Base-by-base conservation (phyloP, 2,113 vertebrate genomes). In the Pachyramphus minor region DNA sequence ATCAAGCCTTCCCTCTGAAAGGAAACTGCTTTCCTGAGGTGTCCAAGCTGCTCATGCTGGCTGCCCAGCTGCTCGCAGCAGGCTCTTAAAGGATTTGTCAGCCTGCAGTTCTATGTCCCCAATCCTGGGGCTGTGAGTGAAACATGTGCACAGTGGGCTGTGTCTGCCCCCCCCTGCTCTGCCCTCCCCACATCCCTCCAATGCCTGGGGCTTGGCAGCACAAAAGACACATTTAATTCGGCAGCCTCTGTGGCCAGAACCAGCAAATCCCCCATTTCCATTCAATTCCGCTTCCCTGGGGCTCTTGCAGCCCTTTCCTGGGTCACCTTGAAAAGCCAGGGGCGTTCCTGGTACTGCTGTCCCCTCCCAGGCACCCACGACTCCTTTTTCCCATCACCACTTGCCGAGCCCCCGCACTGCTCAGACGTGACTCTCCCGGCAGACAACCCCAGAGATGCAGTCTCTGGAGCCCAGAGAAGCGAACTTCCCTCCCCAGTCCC, bases 61-160 rank as follows among this genome's bases (percentile, higher is more conserved):
- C 56, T 58, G 71, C 66, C 53, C 31, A 22, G 49, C 84, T 49
- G 50, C 84, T 87, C 4, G 3, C 41, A 47, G 50, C 72, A 91
- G 39, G 83, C 44, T 94, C 79, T 85, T 62, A 96, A 90, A 33
- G 80, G 96, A 96, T 95, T 95, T 95, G 80, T 37, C 73, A 93
- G 83, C 75, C 39, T 67, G 83, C 63, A 86, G 83, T 76, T 74
- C 74, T 53, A 72, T n/a, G 95, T 9, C 86, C 88, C 73, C 59
- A 95, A 71, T 93, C 94, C 92, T 3, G 33, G 28, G n/a, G 53
- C 92, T 75, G 63, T 20, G 33, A 94, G 35, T 4, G 1, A 68
- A 82, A 62, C 74, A 25, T 59, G 64, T 27, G 66, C 5, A 1
- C 47, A 55, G 25, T 1, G 2, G 42, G 55, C 84, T 73, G 55